Percentiles rank a stretch among this genome's conserved stretches.
Evolutionary conservation across 2,888 invertebrate species (phyloP).

Genomic region (Chloroclysta siterata): DNA sequence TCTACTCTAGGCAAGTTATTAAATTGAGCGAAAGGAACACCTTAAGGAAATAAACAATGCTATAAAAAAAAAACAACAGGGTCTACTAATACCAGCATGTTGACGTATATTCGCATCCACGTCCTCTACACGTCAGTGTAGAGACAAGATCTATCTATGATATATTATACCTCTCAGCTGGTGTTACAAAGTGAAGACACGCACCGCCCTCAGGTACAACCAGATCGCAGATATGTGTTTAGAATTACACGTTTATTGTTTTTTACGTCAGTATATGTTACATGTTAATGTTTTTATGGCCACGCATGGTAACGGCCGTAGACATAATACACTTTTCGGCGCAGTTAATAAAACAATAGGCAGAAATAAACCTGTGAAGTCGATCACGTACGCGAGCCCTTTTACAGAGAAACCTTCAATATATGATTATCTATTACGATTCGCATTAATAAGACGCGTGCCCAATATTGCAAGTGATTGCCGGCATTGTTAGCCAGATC

Average conservation of each 20-base stretch:
- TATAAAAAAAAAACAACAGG: no score
- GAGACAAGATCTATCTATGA: neutral
- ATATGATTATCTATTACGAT: constrained; percentile 53
- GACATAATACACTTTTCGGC: constrained; percentile 68
- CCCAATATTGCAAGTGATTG: constrained; percentile 56
- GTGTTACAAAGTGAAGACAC: constrained; percentile 53
- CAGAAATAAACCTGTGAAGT: constrained; percentile 45
- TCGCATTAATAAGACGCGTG: constrained; percentile 55
- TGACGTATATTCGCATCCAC: no score
- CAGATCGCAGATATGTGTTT: constrained; percentile 44
- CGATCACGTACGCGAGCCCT: constrained; percentile 58
- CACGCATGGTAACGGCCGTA: constrained; percentile 51
- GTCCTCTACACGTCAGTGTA: neutral
- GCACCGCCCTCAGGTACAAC: constrained; percentile 46
- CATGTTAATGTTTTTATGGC: constrained; percentile 33
- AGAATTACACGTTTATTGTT: constrained; percentile 46
- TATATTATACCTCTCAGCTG: constrained; percentile 1
- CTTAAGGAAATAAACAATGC: neutral
- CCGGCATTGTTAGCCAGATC: constrained; percentile 54
- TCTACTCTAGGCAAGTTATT: neutral
- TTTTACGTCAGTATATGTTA: constrained; percentile 9
- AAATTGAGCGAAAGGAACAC: neutral
- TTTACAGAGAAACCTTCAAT: constrained; percentile 61
- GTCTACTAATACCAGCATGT: no score
- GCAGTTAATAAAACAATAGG: constrained; percentile 59